Evolutionary conservation across 2,888 invertebrate genomes (phyloP).

Genomic region (Aleiodes testaceus): DNA sequence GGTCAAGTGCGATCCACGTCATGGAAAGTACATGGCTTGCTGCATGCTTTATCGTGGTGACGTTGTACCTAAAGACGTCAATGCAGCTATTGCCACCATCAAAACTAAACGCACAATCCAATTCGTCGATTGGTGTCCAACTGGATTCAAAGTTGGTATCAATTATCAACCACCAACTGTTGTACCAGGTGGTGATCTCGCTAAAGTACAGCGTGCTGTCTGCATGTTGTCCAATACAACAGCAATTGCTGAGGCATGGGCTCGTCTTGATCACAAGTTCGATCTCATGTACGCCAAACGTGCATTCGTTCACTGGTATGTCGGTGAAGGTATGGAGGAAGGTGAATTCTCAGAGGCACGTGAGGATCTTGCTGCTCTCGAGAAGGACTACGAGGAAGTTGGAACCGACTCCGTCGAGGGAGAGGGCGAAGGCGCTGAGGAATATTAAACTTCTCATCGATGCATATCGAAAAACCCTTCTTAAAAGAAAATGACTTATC

Average conservation of each 20-base stretch:
- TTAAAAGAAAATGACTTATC: neutral
- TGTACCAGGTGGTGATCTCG: conserved; percentile 75
- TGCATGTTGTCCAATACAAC: conserved; percentile 82
- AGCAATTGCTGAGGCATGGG: conserved; percentile 81
- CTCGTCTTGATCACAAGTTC: conserved; percentile 80
- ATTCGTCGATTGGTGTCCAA: conserved; percentile 33
- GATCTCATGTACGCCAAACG: conserved; percentile 82
- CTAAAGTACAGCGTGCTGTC: conserved; percentile 79
- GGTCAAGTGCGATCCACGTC: conserved; percentile 75
- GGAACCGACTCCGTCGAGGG: conserved; percentile 29
- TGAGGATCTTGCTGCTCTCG: conserved; percentile 36
- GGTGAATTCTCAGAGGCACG: conserved; percentile 35
- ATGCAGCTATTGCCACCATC: conserved; percentile 76
- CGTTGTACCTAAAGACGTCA: conserved; percentile 74
- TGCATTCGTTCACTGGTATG: conserved; percentile 85
- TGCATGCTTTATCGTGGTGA: conserved; percentile 75
- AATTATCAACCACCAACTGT: conserved; percentile 75
- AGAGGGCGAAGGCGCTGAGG: conserved; percentile 33
- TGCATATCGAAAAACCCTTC: neutral
- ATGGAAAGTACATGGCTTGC: conserved; percentile 77
- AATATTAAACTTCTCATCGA: conserved; percentile 26
- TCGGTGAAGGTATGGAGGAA: conserved; percentile 85
- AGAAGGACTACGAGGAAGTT: conserved; percentile 31
- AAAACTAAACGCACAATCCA: conserved; percentile 75
- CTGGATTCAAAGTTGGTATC: conserved; percentile 65